phyloP scores from a whole-genome alignment of 2,888 invertebrate species.

The Orthosia incerta region DNA sequence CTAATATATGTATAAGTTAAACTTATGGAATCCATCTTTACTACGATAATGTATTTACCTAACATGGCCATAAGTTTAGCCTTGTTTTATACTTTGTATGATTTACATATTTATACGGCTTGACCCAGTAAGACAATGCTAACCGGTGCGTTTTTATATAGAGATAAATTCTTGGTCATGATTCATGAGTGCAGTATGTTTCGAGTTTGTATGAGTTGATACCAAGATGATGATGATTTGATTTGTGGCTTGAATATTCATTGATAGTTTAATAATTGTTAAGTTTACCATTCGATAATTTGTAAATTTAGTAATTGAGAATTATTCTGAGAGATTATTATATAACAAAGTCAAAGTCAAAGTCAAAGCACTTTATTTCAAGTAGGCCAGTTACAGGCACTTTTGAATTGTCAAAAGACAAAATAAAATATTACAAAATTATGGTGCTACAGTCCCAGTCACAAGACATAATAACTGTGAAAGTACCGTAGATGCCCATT shows the following conservation, averaged over 20 bases:
- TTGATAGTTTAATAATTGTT: neutral
- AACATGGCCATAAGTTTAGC: conserved; percentile 38
- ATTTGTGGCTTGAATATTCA: neutral
- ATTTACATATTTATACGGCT: conserved; percentile 61
- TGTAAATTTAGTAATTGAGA: neutral
- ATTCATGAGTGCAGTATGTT: conserved; percentile 19
- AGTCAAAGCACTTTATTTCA: too few relatives aligned
- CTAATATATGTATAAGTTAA: conserved; percentile 4
- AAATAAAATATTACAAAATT: too few relatives aligned
- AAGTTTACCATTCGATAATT: neutral
- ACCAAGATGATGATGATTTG: neutral
- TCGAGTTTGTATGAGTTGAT: conserved; percentile 22
- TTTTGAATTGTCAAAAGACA: too few relatives aligned
- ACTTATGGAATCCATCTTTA: conserved; percentile 25
- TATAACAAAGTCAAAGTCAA: too few relatives aligned
- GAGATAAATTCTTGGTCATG: conserved; percentile 24
- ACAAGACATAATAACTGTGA: too few relatives aligned
- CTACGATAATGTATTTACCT: conserved; percentile 20
- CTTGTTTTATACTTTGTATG: conserved; percentile 45
- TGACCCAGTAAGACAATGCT: conserved; percentile 65
- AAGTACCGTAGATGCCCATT: too few relatives aligned
- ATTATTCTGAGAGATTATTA: too few relatives aligned
- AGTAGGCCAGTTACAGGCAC: too few relatives aligned
- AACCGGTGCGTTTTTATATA: conserved; percentile 52
- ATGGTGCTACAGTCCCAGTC: too few relatives aligned